These are phyloP conservation scores for Ennomos erosarius DNA, from an alignment of 2,888 invertebrate species.

Conservation along the genomic window DNA sequence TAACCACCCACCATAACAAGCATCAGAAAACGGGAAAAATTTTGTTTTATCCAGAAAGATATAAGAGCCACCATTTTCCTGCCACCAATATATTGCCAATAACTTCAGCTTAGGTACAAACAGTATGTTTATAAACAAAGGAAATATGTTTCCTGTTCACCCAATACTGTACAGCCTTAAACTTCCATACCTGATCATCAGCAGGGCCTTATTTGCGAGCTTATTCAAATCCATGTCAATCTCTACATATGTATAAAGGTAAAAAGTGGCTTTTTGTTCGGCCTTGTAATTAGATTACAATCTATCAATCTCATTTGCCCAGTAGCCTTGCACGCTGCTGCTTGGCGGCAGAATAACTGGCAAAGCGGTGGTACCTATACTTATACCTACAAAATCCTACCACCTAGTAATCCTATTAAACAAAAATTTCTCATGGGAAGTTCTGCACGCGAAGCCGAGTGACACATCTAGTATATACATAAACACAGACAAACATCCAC, in stretches of 20 bases:
- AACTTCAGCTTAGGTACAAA: constrained; percentile 6
- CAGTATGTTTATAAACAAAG: constrained; percentile 14
- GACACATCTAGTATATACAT: neutral
- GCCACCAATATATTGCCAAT: constrained; percentile 15
- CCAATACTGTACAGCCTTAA: neutral
- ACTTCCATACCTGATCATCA: constrained; percentile 16
- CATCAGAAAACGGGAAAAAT: too few species aligned
- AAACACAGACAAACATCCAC: constrained; percentile 15
- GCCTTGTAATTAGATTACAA: too few species aligned
- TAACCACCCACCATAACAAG: too few species aligned
- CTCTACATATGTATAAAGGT: neutral
- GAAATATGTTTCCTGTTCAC: constrained; percentile 4
- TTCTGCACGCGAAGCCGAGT: too few species aligned
- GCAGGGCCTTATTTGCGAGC: constrained; percentile 1
- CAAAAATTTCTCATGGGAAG: too few species aligned
- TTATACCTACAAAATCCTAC: too few species aligned
- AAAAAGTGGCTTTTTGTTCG: too few species aligned
- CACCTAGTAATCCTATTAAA: too few species aligned
- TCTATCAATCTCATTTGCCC: too few species aligned
- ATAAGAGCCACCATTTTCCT: neutral
- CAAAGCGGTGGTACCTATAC: too few species aligned
- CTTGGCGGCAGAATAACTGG: too few species aligned
- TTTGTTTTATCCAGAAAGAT: neutral
- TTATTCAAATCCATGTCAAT: constrained; percentile 16
- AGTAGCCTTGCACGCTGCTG: too few species aligned